These are phyloP conservation scores for Galago senegalensis DNA, from an alignment of 2,797 vertebrate species.

Conservation along the genomic window DNA sequence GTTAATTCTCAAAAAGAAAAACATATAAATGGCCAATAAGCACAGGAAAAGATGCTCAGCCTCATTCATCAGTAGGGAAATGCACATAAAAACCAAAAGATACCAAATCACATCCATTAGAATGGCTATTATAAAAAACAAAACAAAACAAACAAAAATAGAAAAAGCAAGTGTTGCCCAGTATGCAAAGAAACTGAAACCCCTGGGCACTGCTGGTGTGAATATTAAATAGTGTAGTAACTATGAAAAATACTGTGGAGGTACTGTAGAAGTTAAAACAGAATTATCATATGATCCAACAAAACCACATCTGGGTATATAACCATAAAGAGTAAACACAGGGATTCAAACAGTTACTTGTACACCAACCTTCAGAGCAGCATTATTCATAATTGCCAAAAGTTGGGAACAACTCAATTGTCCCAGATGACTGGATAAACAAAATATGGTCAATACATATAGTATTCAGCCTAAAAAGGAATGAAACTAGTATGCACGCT, in stretches of 20 bases:
- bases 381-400: not conserved
- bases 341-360: not conserved
- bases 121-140: not conserved
- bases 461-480: slow-evolving; percentile 19
- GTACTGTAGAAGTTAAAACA: slow-evolving; percentile 15
- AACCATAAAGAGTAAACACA: not conserved
- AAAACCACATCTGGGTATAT: not conserved
- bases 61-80: slow-evolving; percentile 36
- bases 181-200: not conserved
- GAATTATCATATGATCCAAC: not conserved
- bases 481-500: not conserved
- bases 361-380: not conserved
- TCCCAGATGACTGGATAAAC: not conserved
- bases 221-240: not conserved
- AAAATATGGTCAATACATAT: not conserved
- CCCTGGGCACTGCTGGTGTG: not conserved
- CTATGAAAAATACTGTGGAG: not conserved
- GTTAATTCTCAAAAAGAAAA: not conserved
- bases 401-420: not conserved
- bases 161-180: not conserved
- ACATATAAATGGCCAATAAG: not conserved
- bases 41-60: not conserved
- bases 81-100: not conserved
- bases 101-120: not conserved
- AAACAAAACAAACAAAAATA: not conserved